Evolutionary conservation across 2,888 invertebrate genomes (phyloP).

Genomic region (Tridacna gigas): DNA sequence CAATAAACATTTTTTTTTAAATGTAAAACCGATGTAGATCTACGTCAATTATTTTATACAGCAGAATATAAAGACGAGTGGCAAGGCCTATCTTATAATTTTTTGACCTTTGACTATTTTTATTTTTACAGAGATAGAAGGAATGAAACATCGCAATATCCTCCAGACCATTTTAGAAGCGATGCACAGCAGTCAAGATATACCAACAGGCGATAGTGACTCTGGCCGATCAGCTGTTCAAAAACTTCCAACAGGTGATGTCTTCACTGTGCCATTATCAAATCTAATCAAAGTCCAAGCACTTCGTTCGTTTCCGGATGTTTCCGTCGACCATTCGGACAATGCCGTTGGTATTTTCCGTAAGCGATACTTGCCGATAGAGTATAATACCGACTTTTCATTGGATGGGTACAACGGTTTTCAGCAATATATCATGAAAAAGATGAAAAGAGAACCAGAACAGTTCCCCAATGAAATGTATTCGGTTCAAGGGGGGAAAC

Average conservation of each 20-base stretch:
- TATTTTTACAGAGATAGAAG: too few relatives aligned
- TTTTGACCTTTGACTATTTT: too few relatives aligned
- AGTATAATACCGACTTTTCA: background rate
- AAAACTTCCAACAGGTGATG: background rate
- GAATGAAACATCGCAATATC: background rate
- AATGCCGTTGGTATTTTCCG: background rate
- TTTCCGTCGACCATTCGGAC: background rate
- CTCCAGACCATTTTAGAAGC: conserved; percentile 1
- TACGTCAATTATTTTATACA: too few relatives aligned
- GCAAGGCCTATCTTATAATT: too few relatives aligned
- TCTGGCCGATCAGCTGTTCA: background rate
- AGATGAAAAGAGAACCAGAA: conserved; percentile 1
- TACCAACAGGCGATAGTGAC: background rate
- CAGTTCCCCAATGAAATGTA: conserved; percentile 11
- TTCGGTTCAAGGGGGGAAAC: conserved; percentile 14
- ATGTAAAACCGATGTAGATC: too few relatives aligned
- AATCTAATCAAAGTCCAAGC: background rate
- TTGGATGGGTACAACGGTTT: background rate
- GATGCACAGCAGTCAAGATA: background rate
- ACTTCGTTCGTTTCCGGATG: background rate
- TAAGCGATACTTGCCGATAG: background rate
- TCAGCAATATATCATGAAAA: conserved; percentile 1
- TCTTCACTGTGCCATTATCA: background rate
- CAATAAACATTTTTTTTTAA: too few relatives aligned
- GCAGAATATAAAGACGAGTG: too few relatives aligned